phyloP scores from a whole-genome alignment of 2,888 invertebrate genomes.

The Keiferia lycopersicella region DNA sequence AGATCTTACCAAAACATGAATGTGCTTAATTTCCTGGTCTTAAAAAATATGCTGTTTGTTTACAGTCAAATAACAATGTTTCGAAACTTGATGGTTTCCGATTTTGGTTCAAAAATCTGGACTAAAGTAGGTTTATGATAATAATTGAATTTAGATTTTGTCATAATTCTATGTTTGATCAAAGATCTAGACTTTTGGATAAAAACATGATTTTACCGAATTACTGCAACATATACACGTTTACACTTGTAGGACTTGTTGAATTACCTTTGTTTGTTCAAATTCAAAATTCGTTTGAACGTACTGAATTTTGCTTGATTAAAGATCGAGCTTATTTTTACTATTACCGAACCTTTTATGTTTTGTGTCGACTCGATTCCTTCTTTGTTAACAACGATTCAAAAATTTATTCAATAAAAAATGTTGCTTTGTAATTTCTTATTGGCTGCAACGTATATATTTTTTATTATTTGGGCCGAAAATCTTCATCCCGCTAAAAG shows the following conservation, averaged over 20 bases:
- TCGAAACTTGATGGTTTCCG: too few species aligned
- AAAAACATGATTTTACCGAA: too few species aligned
- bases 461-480: conserved; percentile 2
- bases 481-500: conserved; percentile 17
- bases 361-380: not conserved
- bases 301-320: conserved; percentile 6
- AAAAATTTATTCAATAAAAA: not conserved
- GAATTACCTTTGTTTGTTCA: conserved; percentile 24
- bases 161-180: too few species aligned
- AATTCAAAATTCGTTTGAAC: conserved; percentile 19
- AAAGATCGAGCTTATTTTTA: conserved; percentile 3
- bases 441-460: not conserved
- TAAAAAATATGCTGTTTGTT: too few species aligned
- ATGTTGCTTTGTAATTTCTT: not conserved
- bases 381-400: not conserved
- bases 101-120: too few species aligned
- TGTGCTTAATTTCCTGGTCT: too few species aligned
- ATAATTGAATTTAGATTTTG: too few species aligned
- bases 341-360: not conserved
- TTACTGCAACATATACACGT: conserved; percentile 6
- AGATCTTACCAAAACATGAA: too few species aligned
- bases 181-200: too few species aligned
- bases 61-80: too few species aligned
- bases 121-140: too few species aligned
- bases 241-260: conserved; percentile 40